Conservation (phyloP, 2,113 vertebrate species). For the Cyprinus carpio region DNA sequence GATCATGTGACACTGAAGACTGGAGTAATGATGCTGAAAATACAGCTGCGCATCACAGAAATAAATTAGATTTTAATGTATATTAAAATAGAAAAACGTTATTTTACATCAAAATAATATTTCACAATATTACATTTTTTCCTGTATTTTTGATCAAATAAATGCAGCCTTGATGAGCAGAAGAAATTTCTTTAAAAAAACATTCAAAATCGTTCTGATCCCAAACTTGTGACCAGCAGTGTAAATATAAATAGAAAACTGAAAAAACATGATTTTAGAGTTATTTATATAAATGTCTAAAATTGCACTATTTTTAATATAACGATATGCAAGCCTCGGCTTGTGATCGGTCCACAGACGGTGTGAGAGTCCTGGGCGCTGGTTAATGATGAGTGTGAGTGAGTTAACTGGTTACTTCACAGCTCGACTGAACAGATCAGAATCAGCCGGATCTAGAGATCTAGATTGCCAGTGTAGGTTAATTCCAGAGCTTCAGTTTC, state of each 20-base stretch:
- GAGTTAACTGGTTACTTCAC: not conserved
- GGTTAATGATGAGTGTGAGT: slow-evolving; percentile 27
- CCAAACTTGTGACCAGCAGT: no score
- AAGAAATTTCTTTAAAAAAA: no score
- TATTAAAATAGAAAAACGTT: no score
- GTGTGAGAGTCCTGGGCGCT: slow-evolving; percentile 20
- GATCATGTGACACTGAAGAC: no score
- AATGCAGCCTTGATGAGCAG: no score
- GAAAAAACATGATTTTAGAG: slow-evolving; percentile 84
- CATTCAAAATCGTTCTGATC: no score
- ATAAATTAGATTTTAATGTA: no score
- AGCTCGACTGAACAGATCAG: not conserved
- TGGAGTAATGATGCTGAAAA: no score
- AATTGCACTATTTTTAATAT: slow-evolving; percentile 99
- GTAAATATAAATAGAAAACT: slow-evolving; percentile 65
- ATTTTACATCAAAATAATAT: no score
- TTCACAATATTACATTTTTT: no score
- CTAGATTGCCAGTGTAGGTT: not conserved
- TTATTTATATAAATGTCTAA: slow-evolving; percentile 99
- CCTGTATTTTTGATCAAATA: no score
- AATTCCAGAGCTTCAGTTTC: not conserved
- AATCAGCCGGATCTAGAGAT: slow-evolving; percentile 2
- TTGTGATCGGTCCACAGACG: slow-evolving; percentile 72
- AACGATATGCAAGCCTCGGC: slow-evolving; percentile 78
- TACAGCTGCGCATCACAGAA: no score